Percentiles rank a stretch among this genome's conserved stretches.
Conservation (phyloP, 2,797 vertebrate species). For the Sebastes kiyomatsui region DNA sequence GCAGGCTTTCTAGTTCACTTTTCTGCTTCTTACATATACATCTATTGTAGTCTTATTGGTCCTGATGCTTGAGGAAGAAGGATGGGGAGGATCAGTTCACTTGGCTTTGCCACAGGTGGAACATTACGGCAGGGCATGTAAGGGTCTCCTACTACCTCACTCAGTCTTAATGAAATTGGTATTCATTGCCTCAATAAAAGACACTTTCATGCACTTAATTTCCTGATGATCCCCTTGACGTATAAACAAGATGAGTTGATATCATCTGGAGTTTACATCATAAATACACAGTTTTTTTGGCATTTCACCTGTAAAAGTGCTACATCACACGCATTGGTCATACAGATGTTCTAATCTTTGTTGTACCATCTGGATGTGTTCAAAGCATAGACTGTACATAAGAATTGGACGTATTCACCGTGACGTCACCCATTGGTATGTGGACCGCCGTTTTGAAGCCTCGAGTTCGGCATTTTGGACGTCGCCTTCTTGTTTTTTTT, state of each 20-base stretch:
- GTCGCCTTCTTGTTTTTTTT: no score
- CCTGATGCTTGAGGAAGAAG: not conserved
- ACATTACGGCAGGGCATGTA: not conserved
- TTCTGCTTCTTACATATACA: not conserved
- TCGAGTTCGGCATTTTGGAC: no score
- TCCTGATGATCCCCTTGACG: not conserved
- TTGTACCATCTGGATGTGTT: not conserved
- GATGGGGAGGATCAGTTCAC: slow-evolving; percentile 6
- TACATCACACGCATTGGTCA: not conserved
- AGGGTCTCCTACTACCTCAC: slow-evolving; percentile 9
- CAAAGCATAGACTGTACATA: no score
- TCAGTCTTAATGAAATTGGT: slow-evolving; percentile 41
- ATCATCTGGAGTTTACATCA: not conserved
- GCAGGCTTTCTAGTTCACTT: not conserved
- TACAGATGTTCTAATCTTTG: not conserved
- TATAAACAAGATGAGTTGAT: not conserved
- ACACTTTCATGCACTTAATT: not conserved
- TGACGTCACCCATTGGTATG: no score
- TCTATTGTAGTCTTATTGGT: not conserved
- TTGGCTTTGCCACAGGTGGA: slow-evolving; percentile 13
- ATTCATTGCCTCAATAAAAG: not conserved
- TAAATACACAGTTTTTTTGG: not conserved
- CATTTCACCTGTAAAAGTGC: not conserved
- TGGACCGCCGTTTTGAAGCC: no score
- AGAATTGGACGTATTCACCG: no score